Evolutionary conservation across 2,113 vertebrate species (phyloP), one percentile per base, ranked within the genome.

Genomic region (Ageneiosus marmoratus): DNA sequence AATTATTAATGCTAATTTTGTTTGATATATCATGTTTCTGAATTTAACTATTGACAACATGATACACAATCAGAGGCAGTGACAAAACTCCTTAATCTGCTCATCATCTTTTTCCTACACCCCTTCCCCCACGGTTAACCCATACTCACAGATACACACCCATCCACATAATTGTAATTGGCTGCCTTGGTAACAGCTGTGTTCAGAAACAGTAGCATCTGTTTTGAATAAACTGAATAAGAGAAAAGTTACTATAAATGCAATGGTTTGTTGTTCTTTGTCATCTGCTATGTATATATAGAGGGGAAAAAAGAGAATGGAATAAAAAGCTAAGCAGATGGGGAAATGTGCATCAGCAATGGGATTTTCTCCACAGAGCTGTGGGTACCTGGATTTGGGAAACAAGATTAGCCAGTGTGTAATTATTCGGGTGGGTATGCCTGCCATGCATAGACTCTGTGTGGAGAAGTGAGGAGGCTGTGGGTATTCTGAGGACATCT

Each of bases 381-480:
- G 85, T 88, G 90, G 91, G 90, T 91, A 86, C 88, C 80, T 90
- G 92, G 93, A 93, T 95, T 93, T 92, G 88, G 89, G 89, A 90
- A 93, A 93, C 90, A 92, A 92, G 93, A 94, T 94, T 94, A 94
- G 88, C 83, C 32, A 82, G 90, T 92, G 92, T 93, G 92, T 92
- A 92, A 93, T 92, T 92, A 91, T 90, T 88, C 89, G 88, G 86
- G 90, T 86, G 91, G 88, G 87, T 83, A 88, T 46, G 44, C 62
- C 80, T 85, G 80, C 75, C 83, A 80, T 77, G 72, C 80, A 22
- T 10, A 63, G 60, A 80, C 69, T 84, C 22, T 83, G 29, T 3
- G 65, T 80, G 56, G 69, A 81, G 86, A 86, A 79, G 24, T 79
- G 84, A 82, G 50, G 82, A 80, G 74, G 77, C 24, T 76, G 50